Evolutionary conservation across 2,888 invertebrate genomes (phyloP).

Genomic region (Tiliacea citrago): DNA sequence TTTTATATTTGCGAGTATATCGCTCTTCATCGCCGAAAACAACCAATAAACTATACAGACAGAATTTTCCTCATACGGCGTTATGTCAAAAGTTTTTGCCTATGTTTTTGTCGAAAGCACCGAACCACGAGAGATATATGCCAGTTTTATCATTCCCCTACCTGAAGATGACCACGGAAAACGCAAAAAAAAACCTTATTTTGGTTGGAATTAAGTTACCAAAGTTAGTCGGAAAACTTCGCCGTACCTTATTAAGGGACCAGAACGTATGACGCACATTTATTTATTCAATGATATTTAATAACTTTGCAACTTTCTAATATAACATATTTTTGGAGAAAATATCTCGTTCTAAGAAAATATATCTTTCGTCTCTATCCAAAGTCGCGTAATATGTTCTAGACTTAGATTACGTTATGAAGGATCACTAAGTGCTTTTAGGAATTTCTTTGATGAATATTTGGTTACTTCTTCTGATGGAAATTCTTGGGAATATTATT

Average conservation of each 20-base stretch:
- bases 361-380: constrained; percentile 31
- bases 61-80: constrained; percentile 75
- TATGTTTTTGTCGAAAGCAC: constrained; percentile 78
- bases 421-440: constrained; percentile 30
- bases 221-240: constrained; percentile 72
- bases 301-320: constrained; percentile 72
- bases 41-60: constrained; percentile 72
- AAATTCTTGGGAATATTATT: constrained; percentile 16
- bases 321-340: constrained; percentile 52
- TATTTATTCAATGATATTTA: constrained; percentile 72
- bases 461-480: constrained; percentile 23
- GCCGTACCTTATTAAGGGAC: constrained; percentile 69
- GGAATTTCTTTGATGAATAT: constrained; percentile 36
- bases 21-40: constrained; percentile 67
- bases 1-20: constrained; percentile 63
- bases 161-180: constrained; percentile 76
- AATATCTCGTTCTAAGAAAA: constrained; percentile 37
- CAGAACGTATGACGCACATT: constrained; percentile 70
- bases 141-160: constrained; percentile 67
- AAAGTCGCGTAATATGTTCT: constrained; percentile 41
- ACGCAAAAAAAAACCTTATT: constrained; percentile 72
- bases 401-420: constrained; percentile 48
- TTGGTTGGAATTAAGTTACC: constrained; percentile 74
- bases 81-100: constrained; percentile 79
- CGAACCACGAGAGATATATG: constrained; percentile 76